A percentile compares a stretch with the other conserved stretches of the same genome.
Conservation (phyloP, 2,797 vertebrate genomes). For the Perodicticus potto region DNA sequence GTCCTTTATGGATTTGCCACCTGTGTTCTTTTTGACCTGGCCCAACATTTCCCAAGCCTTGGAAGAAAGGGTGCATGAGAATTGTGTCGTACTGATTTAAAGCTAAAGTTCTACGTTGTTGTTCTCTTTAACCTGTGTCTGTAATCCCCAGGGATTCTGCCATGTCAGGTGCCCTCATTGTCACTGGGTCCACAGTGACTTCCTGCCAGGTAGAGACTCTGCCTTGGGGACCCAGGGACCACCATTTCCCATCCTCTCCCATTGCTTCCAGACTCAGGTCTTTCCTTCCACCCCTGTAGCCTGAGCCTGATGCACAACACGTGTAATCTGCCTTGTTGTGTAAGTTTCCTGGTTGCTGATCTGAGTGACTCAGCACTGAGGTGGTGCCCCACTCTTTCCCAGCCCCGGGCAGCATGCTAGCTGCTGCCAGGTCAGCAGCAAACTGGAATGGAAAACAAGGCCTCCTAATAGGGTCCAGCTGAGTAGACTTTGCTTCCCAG, state of each 20-base stretch:
- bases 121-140: not conserved
- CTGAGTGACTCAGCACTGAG: constrained; percentile 66
- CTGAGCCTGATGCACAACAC: not conserved
- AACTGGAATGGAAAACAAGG: constrained; percentile 58
- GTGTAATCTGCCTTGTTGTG: constrained; percentile 7
- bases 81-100: not conserved
- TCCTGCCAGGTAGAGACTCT: not conserved
- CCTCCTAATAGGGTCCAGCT: constrained; percentile 67
- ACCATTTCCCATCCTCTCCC: not conserved
- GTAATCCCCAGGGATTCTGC: not conserved
- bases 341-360: constrained; percentile 61
- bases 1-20: not conserved
- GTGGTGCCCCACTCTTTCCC: constrained; percentile 55
- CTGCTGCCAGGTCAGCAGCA: constrained; percentile 2
- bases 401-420: constrained; percentile 16
- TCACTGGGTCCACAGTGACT: not conserved
- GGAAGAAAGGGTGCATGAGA: not conserved
- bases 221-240: not conserved
- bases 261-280: not conserved
- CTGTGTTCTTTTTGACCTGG: not conserved
- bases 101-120: not conserved
- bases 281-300: not conserved
- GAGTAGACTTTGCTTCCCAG: not conserved
- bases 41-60: not conserved
- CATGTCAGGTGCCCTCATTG: accelerated